Base-by-base conservation (phyloP, 2,888 invertebrate genomes). In the Prosapia bicincta region DNA sequence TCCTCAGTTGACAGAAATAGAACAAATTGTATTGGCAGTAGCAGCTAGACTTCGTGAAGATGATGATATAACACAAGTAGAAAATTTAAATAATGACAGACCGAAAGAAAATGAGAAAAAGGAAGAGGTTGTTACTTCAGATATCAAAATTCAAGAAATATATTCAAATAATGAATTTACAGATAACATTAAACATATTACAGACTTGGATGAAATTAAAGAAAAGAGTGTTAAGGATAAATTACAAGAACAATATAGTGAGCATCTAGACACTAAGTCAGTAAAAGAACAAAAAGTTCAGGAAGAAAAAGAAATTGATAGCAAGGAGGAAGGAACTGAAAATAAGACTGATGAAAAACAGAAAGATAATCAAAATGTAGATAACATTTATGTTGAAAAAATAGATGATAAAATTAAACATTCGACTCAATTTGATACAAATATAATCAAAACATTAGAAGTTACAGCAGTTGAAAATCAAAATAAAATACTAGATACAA, bases 221-320 rank as follows among this genome's bases (percentile, higher is more conserved):
- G 38, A 38, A 38, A 38, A 38, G 10, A 1, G 2, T 15, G 2
- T 10, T 38, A 38, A 38, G 15, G 38, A 38, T 9, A 28, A 28
- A 6, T 28, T 28, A 9, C 7, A 13, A 54, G 54, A 54, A 54
- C 20, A 54, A 20, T 3, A 5, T 20, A 13, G n/a, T 54, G 54
- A 9, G 20, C n/a, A 20, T 54, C 6, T 54, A 54, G 20, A 3
- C 3, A 20, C 2, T 54, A 54, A 54, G 20, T 54, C 54, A 20
- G 20, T 69, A n/a, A 73, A 73, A 43, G 73, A 73, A 68, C 68
- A 73, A 20, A 32, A 24, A 26, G 73, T 54, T 26, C 67, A 66
- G 20, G 73, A 73, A 69, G 54, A 68, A 38, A 73, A 73, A 73
- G 73, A 73, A 54, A 43, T 73, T 26, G 73, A 73, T 43, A 68